Conservation (phyloP, 2,797 vertebrate species). For the Acropternis orthonyx region DNA sequence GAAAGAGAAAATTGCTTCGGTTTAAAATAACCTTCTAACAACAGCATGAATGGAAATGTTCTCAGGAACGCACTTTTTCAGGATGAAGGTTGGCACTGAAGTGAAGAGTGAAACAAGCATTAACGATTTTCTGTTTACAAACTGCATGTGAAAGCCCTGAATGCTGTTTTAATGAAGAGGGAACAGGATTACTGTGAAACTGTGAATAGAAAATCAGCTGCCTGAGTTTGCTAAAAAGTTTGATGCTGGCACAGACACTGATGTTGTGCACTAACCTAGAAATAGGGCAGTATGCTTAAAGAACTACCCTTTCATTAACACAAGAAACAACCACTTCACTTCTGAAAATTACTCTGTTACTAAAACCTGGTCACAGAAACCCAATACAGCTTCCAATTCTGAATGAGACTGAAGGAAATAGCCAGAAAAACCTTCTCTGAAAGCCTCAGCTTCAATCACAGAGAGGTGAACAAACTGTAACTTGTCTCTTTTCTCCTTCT, state of each 20-base stretch:
- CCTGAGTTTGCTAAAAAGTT: not conserved
- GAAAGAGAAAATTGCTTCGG: not conserved
- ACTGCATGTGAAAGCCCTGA: not conserved
- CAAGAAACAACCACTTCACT: not conserved
- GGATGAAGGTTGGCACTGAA: not conserved
- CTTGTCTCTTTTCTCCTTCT: not conserved
- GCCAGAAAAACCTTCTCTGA: not conserved
- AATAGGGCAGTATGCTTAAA: not conserved
- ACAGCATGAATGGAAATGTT: not conserved
- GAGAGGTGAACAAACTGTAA: not conserved
- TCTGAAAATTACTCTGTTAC: not conserved
- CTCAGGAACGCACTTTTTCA: not conserved
- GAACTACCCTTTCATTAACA: not conserved
- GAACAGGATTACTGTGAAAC: not conserved
- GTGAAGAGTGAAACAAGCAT: not conserved
- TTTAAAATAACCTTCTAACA: conserved; percentile 22
- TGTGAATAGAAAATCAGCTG: not conserved
- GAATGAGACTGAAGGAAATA: not conserved
- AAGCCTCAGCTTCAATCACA: not conserved
- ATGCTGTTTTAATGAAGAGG: not conserved
- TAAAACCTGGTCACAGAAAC: not conserved
- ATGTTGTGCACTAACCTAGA: not conserved
- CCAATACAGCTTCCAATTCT: not conserved
- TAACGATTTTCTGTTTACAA: not conserved
- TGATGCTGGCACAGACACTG: not conserved